Evolutionary conservation across 2,113 vertebrate genomes (phyloP), one percentile per base, ranked within the genome.

Genomic region (Promerops cafer): DNA sequence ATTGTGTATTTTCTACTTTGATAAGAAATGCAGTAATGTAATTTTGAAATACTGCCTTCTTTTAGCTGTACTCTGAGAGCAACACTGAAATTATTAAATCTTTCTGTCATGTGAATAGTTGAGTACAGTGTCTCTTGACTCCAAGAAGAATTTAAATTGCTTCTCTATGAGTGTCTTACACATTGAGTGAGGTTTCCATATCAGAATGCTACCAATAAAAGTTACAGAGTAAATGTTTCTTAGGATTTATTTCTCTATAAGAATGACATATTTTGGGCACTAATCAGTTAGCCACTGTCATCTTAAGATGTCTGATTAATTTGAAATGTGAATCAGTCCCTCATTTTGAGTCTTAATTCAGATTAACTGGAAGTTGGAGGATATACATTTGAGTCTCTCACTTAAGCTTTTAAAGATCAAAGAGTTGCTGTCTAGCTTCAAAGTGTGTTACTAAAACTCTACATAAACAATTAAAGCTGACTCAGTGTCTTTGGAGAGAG

Each of bases 341-440:
- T 92, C 57, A 52, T 85, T 94, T 91, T 94, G 59, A 90, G 72
- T 63, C 39, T 92, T 96, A 91, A 84, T 92, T 97, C 89, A 93
- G 91, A 96, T 95, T 96, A 95, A 89, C 42, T 88, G 47, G 18
- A 70, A 64, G 28, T 92, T 95, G 77, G 44, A 66, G 69, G 65
- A 81, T 92, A 86, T 84, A 26, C 23, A 53, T 45, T 85, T 72
- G 74, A 91, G 49, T 83, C 24, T 89, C 60, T 70, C 54, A 49
- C 57, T 71, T 89, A 92, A 89, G 81, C 87, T 85, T 91, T 97
- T 80, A 59, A 72, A 82, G 92, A 96, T 95, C 76, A 95, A 96
- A 96, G 92, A 57, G 40, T 83, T 87, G 39, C 93, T 90, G 66
- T 91, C 89, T 79, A 61, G 66, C 84, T 94, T 96, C 92, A 83